Conservation (phyloP, 2,888 invertebrate species). For the Anorthoa munda region DNA sequence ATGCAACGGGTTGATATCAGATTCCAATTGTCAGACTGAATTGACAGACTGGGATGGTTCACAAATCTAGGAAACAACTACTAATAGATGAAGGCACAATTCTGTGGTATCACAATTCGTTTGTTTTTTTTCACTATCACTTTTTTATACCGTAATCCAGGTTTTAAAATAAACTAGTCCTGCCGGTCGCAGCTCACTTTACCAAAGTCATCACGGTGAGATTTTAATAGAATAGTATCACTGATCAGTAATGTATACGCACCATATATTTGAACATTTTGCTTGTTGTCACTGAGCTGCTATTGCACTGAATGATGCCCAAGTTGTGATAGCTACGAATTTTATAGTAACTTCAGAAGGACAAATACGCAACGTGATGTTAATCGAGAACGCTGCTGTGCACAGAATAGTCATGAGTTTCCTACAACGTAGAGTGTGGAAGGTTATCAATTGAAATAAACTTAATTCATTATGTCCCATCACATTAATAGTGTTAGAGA, state of each 20-base stretch:
- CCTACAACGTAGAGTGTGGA: slow-evolving; percentile 23
- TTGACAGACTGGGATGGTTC: too few species aligned
- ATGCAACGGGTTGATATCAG: not conserved
- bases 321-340: slow-evolving; percentile 47
- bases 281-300: slow-evolving; percentile 70
- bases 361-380: slow-evolving; percentile 69
- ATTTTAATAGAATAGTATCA: too few species aligned
- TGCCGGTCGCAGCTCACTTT: too few species aligned
- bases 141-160: not conserved
- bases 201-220: too few species aligned
- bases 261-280: slow-evolving; percentile 86
- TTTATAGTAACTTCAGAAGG: slow-evolving; percentile 80
- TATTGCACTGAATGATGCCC: slow-evolving; percentile 75
- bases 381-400: slow-evolving; percentile 55
- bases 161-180: not conserved
- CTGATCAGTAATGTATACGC: slow-evolving; percentile 63
- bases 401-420: slow-evolving; percentile 70
- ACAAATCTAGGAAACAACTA: too few species aligned
- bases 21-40: too few species aligned
- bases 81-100: not conserved
- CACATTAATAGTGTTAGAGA: not conserved
- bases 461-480: not conserved
- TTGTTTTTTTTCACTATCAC: slow-evolving; percentile 1
- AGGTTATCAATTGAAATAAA: slow-evolving; percentile 20
- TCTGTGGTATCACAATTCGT: not conserved